Conservation (phyloP, 2,113 vertebrate species). For the Balaeniceps rex region DNA sequence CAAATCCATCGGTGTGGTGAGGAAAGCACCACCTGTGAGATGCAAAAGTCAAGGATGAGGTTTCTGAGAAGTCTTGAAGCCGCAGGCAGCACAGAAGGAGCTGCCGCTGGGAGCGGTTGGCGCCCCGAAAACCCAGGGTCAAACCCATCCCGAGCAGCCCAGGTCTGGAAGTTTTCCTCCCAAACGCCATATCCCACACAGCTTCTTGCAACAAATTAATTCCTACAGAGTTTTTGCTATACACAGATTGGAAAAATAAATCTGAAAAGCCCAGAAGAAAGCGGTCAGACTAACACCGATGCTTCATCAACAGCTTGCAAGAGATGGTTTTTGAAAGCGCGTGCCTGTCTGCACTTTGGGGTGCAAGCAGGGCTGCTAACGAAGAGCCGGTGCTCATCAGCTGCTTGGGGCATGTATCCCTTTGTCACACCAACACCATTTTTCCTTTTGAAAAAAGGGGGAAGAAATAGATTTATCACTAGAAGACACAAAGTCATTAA, state of each 20-base stretch:
- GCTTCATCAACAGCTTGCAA: not conserved
- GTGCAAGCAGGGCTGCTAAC: not conserved
- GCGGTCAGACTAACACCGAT: accelerated
- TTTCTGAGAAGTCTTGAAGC: not conserved
- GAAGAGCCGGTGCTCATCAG: not conserved
- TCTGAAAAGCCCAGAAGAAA: not conserved
- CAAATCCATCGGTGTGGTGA: accelerated
- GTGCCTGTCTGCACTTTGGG: not conserved
- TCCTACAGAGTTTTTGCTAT: not conserved
- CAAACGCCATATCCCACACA: not conserved
- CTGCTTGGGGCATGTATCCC: not conserved
- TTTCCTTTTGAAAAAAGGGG: not conserved
- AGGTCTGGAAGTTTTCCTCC: not conserved
- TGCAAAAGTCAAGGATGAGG: not conserved
- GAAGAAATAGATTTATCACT: conserved; percentile 69
- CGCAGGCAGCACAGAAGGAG: not conserved
- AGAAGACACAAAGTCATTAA: conserved; percentile 78
- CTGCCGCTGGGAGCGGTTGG: accelerated
- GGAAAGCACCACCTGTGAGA: not conserved
- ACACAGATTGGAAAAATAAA: not conserved
- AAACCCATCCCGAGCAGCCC: not conserved
- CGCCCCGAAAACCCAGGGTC: not conserved
- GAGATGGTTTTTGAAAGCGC: not conserved
- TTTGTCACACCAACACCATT: not conserved
- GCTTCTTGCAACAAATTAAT: not conserved